A percentile compares a stretch with the other conserved stretches of the same genome.
Conservation (phyloP, 2,113 vertebrate species). For the Labrus mixtus region DNA sequence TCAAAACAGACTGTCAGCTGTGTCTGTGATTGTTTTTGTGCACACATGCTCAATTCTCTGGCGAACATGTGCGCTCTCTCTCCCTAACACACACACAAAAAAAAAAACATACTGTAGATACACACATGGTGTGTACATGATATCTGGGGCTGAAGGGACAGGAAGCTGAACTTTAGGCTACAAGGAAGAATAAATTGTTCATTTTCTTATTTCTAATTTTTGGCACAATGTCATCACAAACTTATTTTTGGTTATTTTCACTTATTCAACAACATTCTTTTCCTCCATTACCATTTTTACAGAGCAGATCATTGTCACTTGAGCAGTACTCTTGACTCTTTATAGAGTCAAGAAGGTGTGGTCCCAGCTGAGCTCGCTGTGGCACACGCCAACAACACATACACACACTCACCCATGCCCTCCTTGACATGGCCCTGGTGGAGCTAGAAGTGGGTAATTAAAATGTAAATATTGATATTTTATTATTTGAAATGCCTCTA, state of each 20-base stretch:
- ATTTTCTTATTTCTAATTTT: neutral
- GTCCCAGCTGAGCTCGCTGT: conserved; percentile 39
- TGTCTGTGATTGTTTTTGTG: conserved; percentile 26
- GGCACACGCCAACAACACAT: conserved; percentile 19
- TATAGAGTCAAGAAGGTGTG: conserved; percentile 38
- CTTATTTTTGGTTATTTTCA: neutral
- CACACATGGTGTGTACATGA: conserved; percentile 51
- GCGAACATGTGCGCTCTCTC: conserved; percentile 50
- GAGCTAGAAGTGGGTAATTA: conserved; percentile 93
- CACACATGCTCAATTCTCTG: conserved; percentile 57
- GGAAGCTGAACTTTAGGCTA: conserved; percentile 25
- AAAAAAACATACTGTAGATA: conserved; percentile 5
- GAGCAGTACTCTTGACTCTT: conserved; percentile 36
- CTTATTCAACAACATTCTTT: conserved; percentile 7
- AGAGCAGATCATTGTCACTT: conserved; percentile 40
- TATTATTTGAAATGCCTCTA: conserved; percentile 99
- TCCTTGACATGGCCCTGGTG: conserved; percentile 67
- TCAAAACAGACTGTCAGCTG: conserved; percentile 22
- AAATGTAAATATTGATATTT: conserved; percentile 99
- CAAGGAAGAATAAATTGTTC: conserved; percentile 13
- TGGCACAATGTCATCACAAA: too few relatives aligned
- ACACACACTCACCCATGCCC: conserved; percentile 35
- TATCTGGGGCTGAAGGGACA: conserved; percentile 33
- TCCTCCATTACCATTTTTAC: conserved; percentile 18
- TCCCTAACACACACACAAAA: conserved; percentile 15